Conservation (phyloP, 2,888 invertebrate genomes). For the Cartodere bifasciata region DNA sequence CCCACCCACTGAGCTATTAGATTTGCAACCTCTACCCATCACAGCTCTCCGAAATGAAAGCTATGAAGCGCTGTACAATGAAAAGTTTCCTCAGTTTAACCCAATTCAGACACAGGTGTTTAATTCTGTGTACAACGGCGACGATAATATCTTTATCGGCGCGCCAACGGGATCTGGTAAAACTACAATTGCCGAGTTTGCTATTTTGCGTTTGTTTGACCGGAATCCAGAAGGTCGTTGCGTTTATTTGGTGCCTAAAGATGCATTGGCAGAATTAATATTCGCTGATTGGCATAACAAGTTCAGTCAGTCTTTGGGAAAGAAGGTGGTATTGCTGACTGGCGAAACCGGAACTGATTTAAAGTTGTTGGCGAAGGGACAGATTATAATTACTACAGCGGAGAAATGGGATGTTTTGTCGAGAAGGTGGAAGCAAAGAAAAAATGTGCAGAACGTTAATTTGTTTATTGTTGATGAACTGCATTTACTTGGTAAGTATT, state of each 20-base stretch:
- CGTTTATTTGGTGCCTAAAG: constrained; percentile 88
- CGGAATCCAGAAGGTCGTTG: constrained; percentile 67
- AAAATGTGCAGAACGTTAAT: constrained; percentile 94
- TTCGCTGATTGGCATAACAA: constrained; percentile 88
- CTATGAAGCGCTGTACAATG: constrained; percentile 75
- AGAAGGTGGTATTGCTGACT: constrained; percentile 82
- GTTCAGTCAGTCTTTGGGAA: constrained; percentile 66
- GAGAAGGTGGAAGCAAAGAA: constrained; percentile 95
- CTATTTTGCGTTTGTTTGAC: constrained; percentile 67
- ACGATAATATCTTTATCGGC: constrained; percentile 95
- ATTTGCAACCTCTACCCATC: constrained; percentile 90
- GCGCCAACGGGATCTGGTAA: constrained; percentile 88
- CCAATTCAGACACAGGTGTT: constrained; percentile 99
- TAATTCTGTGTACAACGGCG: constrained; percentile 95
- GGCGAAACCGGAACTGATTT: constrained; percentile 97
- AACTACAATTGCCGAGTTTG: constrained; percentile 93
- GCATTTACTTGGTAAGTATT: constrained; percentile 77
- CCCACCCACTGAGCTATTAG: constrained; percentile 93
- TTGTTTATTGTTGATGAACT: constrained; percentile 95
- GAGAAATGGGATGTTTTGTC: constrained; percentile 99
- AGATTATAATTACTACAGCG: constrained; percentile 93
- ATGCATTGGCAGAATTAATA: constrained; percentile 78
- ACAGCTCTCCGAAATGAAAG: constrained; percentile 80
- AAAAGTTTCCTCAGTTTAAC: constrained; percentile 88
- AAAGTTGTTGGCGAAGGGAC: constrained; percentile 82